These are phyloP conservation scores for Ichneumon xanthorius DNA, from an alignment of 2,888 invertebrate genomes.

Conservation along the genomic window DNA sequence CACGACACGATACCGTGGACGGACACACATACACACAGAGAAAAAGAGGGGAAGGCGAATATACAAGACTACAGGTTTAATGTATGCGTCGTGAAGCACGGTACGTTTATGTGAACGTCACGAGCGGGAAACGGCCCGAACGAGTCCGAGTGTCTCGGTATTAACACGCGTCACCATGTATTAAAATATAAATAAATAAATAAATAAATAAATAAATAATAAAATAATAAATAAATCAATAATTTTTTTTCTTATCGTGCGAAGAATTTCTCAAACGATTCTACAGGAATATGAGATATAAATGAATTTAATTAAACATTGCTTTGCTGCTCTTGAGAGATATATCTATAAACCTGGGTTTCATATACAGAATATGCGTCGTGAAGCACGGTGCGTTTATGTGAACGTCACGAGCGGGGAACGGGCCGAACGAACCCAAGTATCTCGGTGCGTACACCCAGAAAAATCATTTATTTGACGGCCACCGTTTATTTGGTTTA, in stretches of 20 bases:
- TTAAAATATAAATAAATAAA: background rate
- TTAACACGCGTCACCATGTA: constrained; percentile 6
- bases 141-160: background rate
- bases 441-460: too few relatives aligned
- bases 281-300: constrained; percentile 1
- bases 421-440: too few relatives aligned
- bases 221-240: background rate
- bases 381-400: background rate
- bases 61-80: constrained; percentile 43
- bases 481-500: too few relatives aligned
- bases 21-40: constrained; percentile 4
- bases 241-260: background rate
- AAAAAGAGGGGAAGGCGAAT: constrained; percentile 9
- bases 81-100: constrained; percentile 54
- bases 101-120: constrained; percentile 59
- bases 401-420: background rate
- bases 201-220: too few relatives aligned
- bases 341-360: background rate
- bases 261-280: constrained; percentile 9
- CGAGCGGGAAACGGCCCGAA: constrained; percentile 34
- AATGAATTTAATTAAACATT: constrained; percentile 34
- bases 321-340: background rate
- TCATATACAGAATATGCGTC: background rate
- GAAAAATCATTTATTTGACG: too few relatives aligned
- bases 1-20: constrained; percentile 39